These are phyloP conservation scores for Zoroaster sp. DNA, from an alignment of 53 echinoderm and acorn worm genomes.

Conservation along the genomic window DNA sequence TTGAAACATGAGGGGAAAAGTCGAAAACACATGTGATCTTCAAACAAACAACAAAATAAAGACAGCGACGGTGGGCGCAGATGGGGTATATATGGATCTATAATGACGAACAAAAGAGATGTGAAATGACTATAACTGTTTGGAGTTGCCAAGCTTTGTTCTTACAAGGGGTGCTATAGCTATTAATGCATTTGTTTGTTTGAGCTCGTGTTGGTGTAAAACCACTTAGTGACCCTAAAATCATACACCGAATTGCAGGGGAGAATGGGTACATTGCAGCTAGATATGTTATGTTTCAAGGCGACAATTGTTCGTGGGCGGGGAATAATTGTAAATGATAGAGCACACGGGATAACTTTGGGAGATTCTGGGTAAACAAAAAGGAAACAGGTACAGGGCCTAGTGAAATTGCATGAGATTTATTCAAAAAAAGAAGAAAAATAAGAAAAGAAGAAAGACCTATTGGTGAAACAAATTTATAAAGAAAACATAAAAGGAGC, in stretches of 20 bases:
- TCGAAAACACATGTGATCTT: constrained; percentile 7
- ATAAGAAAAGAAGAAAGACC: no score
- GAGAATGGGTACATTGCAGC: neutral
- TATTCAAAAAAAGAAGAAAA: no score
- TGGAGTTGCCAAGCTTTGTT: neutral
- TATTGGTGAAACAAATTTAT: no score
- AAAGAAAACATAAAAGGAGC: no score
- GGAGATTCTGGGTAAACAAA: no score
- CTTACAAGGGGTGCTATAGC: neutral
- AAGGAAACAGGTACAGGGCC: no score
- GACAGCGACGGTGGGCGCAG: neutral
- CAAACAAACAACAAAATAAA: neutral
- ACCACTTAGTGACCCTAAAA: constrained; percentile 5
- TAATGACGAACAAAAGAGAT: constrained; percentile 30
- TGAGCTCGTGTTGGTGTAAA: constrained; percentile 29
- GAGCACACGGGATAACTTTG: no score
- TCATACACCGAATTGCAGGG: neutral
- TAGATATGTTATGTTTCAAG: no score
- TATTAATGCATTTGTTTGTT: constrained; percentile 45
- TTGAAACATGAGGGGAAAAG: neutral
- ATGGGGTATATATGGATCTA: neutral
- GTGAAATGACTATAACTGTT: constrained; percentile 13
- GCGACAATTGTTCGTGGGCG: no score
- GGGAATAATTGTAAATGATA: no score
- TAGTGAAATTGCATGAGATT: no score